Evolutionary conservation across 2,888 invertebrate genomes (phyloP).

Genomic region (Agrilus cyanescens): DNA sequence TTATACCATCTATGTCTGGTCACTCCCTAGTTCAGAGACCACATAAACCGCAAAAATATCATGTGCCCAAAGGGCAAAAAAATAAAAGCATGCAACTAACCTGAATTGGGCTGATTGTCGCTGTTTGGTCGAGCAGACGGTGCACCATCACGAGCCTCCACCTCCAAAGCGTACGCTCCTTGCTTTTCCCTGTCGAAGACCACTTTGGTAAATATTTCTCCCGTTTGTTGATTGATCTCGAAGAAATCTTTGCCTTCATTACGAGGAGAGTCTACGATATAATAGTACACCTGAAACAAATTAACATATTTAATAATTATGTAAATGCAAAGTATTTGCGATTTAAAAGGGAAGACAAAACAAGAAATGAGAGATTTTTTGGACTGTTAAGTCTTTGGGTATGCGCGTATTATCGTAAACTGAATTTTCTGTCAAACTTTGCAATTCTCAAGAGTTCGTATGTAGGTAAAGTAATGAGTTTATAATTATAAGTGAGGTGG

Average conservation of each 20-base stretch:
- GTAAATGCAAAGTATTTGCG: no score
- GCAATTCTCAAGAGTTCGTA: no score
- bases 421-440: no score
- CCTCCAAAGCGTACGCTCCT: slow-evolving; percentile 92
- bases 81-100: slow-evolving; percentile 44
- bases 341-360: no score
- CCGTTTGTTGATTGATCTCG: slow-evolving; percentile 90
- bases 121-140: slow-evolving; percentile 93
- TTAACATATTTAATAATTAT: no score
- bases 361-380: no score
- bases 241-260: slow-evolving; percentile 94
- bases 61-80: slow-evolving; percentile 3
- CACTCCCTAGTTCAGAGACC: neutral
- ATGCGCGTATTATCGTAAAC: neutral
- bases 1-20: neutral
- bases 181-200: slow-evolving; percentile 97
- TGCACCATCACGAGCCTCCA: slow-evolving; percentile 92
- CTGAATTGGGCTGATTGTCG: slow-evolving; percentile 90
- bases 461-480: no score
- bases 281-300: slow-evolving; percentile 72
- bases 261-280: slow-evolving; percentile 80
- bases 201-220: slow-evolving; percentile 89
- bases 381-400: no score
- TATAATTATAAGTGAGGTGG: no score
- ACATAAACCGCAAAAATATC: neutral